phyloP scores from a whole-genome alignment of 2,113 vertebrate genomes.

The Polypterus bichir region DNA sequence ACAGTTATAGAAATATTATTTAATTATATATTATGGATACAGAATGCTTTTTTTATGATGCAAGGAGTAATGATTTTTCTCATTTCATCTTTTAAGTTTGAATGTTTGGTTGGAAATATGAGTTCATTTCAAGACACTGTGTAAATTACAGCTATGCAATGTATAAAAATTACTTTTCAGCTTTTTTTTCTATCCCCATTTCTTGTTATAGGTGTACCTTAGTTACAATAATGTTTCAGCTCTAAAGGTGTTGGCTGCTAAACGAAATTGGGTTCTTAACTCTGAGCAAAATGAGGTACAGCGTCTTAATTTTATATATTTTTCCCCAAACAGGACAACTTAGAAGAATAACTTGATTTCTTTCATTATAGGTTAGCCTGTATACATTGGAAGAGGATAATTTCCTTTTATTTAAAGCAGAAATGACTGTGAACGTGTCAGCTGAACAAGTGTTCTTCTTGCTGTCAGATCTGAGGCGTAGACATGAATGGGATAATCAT shows the following conservation, averaged over 20 bases:
- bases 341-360: neutral
- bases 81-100: too few relatives aligned
- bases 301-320: neutral
- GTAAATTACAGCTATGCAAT: too few relatives aligned
- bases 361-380: slow-evolving; percentile 56
- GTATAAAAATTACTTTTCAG: neutral
- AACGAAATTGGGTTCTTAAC: slow-evolving; percentile 69
- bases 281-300: slow-evolving; percentile 73
- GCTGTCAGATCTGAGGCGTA: slow-evolving; percentile 70
- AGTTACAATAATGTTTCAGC: slow-evolving; percentile 94
- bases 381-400: slow-evolving; percentile 84
- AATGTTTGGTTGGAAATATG: too few relatives aligned
- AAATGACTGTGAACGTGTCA: slow-evolving; percentile 55
- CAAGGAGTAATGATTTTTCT: too few relatives aligned
- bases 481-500: slow-evolving; percentile 77
- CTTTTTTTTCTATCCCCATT: neutral
- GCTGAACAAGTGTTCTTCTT: slow-evolving; percentile 64
- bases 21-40: too few relatives aligned
- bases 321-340: too few relatives aligned
- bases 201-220: slow-evolving; percentile 70
- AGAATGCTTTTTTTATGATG: too few relatives aligned
- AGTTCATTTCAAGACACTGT: too few relatives aligned
- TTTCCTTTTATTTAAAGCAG: slow-evolving; percentile 76
- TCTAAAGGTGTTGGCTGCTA: slow-evolving; percentile 74
- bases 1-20: too few relatives aligned